Base-by-base conservation (phyloP, 2,888 invertebrate species). In the Melinopterus prodromus region DNA sequence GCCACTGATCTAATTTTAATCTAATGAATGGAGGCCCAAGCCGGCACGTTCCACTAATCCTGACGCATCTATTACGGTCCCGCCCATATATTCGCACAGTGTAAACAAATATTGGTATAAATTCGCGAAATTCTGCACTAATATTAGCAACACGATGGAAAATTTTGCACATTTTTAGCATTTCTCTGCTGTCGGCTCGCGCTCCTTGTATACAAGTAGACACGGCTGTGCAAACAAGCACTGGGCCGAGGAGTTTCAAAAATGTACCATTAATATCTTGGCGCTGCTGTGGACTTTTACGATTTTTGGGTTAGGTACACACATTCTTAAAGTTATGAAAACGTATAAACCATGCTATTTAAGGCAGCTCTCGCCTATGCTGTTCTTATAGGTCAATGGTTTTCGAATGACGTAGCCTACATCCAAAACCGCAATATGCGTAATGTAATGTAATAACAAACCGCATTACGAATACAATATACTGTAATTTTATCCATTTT, bases 231-330 rank as follows among this genome's bases (percentile, higher is more conserved):
- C 53, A 53, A 53, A 53, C 53, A 53, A 53, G 53, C 53, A 53
- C 53, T 53, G 53, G 1, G 7, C 53, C 53, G 12, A 53, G 12
- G 12, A 53, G 9, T 53, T 53, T 53, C 26, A 26, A 53, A 53
- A 53, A 53, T 53, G 26, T 53, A 7, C 53, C 53, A 53, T 53
- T 53, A 53, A 53, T 53, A 53, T 53, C 53, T 53, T 53, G 26
- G 26, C 53, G 53, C 53, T 53, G 9, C 53, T 7, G 53, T 53
- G 53, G 53, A 53, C 53, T 53, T 53, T 53, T 53, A 53, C 53
- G 53, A 53, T 53, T 53, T 53, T 53, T 53, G 53, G 53, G 53
- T 53, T 53, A 53, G 53, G 53, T 53, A 53, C 53, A 53, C 53
- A 53, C 53, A 53, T 53, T 53, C 53, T 53, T 12, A 12, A 4